A percentile compares a stretch with the other conserved stretches of the same genome.
phyloP scores from a whole-genome alignment of 2,113 vertebrate species.

The Stegostoma tigrinum region DNA sequence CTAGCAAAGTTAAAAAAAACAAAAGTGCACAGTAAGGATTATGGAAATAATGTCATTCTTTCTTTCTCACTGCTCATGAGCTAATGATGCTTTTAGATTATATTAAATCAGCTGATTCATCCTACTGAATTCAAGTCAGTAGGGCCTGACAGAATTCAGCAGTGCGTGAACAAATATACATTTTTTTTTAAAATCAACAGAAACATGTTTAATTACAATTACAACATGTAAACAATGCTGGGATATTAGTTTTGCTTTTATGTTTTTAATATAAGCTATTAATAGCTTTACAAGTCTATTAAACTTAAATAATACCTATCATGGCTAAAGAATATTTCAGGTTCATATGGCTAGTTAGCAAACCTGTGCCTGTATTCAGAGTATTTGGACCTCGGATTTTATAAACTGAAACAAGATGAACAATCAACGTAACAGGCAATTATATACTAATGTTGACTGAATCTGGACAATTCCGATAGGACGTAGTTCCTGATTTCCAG shows the following conservation, averaged over 20 bases:
- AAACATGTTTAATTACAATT: neutral
- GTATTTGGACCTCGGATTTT: neutral
- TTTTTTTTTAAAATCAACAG: neutral
- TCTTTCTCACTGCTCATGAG: neutral
- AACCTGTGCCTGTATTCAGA: neutral
- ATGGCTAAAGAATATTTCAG: neutral
- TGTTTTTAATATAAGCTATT: too few species aligned
- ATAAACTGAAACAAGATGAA: neutral
- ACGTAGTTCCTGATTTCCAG: neutral
- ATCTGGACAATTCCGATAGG: neutral
- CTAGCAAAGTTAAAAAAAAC: constrained; percentile 49
- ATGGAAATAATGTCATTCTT: neutral
- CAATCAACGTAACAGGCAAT: neutral
- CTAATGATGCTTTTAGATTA: neutral
- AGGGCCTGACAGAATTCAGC: neutral
- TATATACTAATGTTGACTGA: neutral
- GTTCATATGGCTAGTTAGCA: neutral
- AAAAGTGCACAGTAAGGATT: neutral
- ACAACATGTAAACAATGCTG: neutral
- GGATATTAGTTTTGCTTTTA: neutral
- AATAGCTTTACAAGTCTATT: neutral
- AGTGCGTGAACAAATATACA: neutral
- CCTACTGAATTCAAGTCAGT: neutral
- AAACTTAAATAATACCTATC: neutral
- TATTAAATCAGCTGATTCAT: neutral